A percentile compares a stretch with the other conserved stretches of the same genome.
phyloP scores from a whole-genome alignment of 2,113 vertebrate species.

The Tringa solitaria region DNA sequence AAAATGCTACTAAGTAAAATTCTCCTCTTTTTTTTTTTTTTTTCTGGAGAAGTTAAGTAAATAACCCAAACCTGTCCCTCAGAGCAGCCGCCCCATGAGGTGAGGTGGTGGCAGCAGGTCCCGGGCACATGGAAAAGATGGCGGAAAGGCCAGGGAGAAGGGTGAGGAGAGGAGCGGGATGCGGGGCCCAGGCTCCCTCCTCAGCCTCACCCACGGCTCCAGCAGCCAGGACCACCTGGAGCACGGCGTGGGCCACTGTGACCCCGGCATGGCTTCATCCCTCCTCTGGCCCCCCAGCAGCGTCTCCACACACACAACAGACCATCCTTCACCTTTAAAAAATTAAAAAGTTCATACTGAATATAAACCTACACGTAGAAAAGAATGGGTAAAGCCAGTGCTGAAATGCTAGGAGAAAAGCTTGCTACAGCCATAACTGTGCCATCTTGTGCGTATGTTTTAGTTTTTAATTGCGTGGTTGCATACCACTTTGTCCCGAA shows the following conservation, averaged over 20 bases:
- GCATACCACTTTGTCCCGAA: not conserved
- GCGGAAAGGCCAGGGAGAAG: not conserved
- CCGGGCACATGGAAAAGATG: not conserved
- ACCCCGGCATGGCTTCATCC: rapidly evolving
- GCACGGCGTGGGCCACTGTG: rapidly evolving
- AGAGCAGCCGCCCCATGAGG: rapidly evolving
- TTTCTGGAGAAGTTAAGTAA: not conserved
- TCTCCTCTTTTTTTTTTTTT: too few relatives aligned
- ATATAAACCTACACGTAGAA: not conserved
- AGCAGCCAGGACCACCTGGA: not conserved
- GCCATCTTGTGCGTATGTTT: not conserved
- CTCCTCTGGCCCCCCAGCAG: not conserved
- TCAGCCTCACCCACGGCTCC: rapidly evolving
- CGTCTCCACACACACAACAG: rapidly evolving
- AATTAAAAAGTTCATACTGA: rapidly evolving
- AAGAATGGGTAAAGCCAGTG: not conserved
- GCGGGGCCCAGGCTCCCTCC: rapidly evolving
- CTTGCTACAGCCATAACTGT: not conserved
- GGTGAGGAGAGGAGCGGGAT: rapidly evolving
- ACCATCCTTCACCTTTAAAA: not conserved
- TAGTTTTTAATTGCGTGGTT: not conserved
- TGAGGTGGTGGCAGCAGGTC: too few relatives aligned
- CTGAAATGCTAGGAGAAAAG: not conserved
- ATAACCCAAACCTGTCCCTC: not conserved
- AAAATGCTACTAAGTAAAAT: not conserved